Evolutionary conservation across 2,888 invertebrate species (phyloP).

Genomic region (Lasius fuliginosus): DNA sequence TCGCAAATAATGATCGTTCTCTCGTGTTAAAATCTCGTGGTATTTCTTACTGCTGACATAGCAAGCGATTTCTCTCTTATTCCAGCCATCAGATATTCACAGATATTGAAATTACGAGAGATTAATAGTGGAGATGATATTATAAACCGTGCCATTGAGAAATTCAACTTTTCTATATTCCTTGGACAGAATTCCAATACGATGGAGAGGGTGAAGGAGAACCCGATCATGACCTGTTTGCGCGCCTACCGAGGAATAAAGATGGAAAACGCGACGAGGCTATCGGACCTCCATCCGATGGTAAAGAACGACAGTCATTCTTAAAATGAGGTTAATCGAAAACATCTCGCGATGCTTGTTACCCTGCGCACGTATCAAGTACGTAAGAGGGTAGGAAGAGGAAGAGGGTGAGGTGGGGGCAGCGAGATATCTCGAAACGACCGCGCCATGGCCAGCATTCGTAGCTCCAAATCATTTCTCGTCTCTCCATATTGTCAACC

Average conservation of each 20-base stretch:
- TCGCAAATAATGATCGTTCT: conserved; percentile 12
- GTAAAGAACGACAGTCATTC: conserved; percentile 70
- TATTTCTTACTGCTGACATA: conserved; percentile 22
- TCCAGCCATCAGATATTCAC: neutral
- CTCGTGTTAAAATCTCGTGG: neutral
- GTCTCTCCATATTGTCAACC: conserved; percentile 67
- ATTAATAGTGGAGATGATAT: conserved; percentile 25
- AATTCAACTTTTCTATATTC: conserved; percentile 32
- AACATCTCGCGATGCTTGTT: conserved; percentile 71
- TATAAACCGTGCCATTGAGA: neutral
- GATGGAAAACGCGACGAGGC: conserved; percentile 70
- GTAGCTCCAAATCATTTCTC: conserved; percentile 72
- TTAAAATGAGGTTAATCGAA: conserved; percentile 77
- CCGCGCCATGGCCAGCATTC: conserved; percentile 56
- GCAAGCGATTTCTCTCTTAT: neutral
- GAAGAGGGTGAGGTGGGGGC: conserved; percentile 32
- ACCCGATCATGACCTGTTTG: conserved; percentile 66
- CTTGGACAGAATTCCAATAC: conserved; percentile 43
- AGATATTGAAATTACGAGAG: conserved; percentile 15
- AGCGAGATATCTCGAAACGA: conserved; percentile 70
- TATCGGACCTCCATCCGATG: conserved; percentile 65
- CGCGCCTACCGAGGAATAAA: conserved; percentile 63
- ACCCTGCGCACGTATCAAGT: conserved; percentile 70
- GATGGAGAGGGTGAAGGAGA: conserved; percentile 54
- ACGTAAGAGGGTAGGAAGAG: conserved; percentile 19